Percentiles rank a stretch among this genome's conserved stretches.
Conservation (phyloP, 1,140 invertebrate species). For the Tribolium castaneum region DNA sequence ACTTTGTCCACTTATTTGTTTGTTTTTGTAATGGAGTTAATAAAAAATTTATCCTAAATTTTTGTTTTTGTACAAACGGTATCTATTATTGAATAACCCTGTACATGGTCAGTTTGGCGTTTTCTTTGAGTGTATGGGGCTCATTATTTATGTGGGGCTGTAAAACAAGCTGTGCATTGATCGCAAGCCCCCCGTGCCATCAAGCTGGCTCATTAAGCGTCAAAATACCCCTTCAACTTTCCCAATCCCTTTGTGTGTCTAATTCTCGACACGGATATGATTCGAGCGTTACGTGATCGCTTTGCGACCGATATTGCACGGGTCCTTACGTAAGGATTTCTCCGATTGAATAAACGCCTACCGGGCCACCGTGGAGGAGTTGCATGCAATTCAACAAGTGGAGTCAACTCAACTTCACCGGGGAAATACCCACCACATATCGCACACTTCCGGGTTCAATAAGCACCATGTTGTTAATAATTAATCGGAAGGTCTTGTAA, state of each 20-base stretch:
- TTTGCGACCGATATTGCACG: background rate
- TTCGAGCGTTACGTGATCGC: background rate
- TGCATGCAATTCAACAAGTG: constrained; percentile 4
- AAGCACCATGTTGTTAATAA: too few relatives aligned
- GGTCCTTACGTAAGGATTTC: background rate
- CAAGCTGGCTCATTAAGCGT: background rate
- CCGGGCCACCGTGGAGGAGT: constrained; percentile 3
- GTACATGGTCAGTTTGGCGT: too few relatives aligned
- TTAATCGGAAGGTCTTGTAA: background rate
- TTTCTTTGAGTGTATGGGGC: too few relatives aligned
- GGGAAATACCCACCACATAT: constrained; percentile 16
- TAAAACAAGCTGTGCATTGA: too few relatives aligned
- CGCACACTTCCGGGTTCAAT: constrained; percentile 4
- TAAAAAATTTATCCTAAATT: too few relatives aligned
- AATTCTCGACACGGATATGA: background rate
- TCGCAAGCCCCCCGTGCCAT: background rate
- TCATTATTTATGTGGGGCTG: too few relatives aligned
- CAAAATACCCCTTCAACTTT: background rate
- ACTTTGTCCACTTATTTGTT: too few relatives aligned
- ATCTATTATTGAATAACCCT: too few relatives aligned
- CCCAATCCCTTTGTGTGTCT: background rate
- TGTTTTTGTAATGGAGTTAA: too few relatives aligned
- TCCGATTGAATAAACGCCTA: background rate
- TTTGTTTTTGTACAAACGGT: too few relatives aligned
- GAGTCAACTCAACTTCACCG: constrained; percentile 14